Percentiles rank a stretch among this genome's conserved stretches.
These are phyloP conservation scores for Helicorthomorpha holstii DNA, from an alignment of 1,140 invertebrate genomes.

Conservation along the genomic window DNA sequence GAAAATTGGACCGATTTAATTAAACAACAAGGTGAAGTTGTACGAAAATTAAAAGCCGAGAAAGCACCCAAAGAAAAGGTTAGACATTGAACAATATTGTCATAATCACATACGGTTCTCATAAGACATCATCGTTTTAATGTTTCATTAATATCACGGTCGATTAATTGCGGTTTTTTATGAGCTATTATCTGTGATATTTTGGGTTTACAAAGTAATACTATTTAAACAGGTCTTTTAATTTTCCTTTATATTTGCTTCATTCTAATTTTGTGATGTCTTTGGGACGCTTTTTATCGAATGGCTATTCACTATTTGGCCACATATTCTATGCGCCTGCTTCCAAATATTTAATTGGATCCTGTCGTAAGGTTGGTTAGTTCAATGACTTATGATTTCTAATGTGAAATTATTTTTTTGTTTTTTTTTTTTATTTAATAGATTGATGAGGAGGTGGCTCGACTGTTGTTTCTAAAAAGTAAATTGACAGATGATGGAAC, in stretches of 20 bases:
- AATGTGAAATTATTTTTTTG: too few relatives aligned
- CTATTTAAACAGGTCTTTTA: background rate
- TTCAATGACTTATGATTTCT: too few relatives aligned
- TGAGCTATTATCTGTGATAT: conserved; percentile 7
- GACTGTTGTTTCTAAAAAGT: conserved; percentile 59
- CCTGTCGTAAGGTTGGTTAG: too few relatives aligned
- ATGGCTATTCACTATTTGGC: too few relatives aligned
- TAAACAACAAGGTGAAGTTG: conserved; percentile 60
- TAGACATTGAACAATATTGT: too few relatives aligned
- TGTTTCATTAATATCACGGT: conserved; percentile 1
- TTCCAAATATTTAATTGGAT: too few relatives aligned
- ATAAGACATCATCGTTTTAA: too few relatives aligned
- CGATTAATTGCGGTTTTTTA: conserved; percentile 13
- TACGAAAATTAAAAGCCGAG: conserved; percentile 57
- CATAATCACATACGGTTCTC: too few relatives aligned
- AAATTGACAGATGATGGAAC: conserved; percentile 37
- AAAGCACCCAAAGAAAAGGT: conserved; percentile 56
- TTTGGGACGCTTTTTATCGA: too few relatives aligned
- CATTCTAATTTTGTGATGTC: conserved; percentile 3
- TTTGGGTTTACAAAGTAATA: conserved; percentile 3
- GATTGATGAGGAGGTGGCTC: conserved; percentile 63
- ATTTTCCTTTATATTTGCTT: background rate
- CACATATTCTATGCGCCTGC: too few relatives aligned
- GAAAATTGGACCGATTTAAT: conserved; percentile 36
- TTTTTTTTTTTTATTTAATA: too few relatives aligned